phyloP scores from a whole-genome alignment of 2,888 invertebrate genomes.

The Protonemura montana region DNA sequence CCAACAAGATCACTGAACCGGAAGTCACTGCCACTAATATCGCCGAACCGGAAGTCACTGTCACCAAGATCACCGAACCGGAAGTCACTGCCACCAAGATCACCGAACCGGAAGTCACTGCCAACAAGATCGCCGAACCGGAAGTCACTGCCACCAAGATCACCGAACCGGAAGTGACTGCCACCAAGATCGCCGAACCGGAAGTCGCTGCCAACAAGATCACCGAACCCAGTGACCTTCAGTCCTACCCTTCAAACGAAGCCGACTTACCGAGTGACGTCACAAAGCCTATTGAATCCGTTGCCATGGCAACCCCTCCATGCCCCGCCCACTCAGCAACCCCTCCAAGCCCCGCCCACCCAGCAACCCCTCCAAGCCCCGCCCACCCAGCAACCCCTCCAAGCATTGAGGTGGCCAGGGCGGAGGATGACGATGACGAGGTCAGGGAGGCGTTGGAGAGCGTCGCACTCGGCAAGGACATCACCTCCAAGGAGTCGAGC shows the following conservation, averaged over 20 bases:
- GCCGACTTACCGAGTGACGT: too few species aligned
- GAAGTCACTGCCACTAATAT: too few species aligned
- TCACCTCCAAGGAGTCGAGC: slow-evolving; percentile 46
- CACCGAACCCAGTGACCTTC: too few species aligned
- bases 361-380: not conserved
- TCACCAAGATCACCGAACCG: not conserved
- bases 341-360: too few species aligned
- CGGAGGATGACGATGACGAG: slow-evolving; percentile 8
- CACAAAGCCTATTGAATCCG: too few species aligned
- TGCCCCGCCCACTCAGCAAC: not conserved
- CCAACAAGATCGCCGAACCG: not conserved
- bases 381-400: too few species aligned
- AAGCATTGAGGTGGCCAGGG: not conserved
- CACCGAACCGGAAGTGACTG: too few species aligned
- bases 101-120: too few species aligned
- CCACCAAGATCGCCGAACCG: not conserved
- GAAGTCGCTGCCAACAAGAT: not conserved
- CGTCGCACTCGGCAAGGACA: slow-evolving; percentile 41
- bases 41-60: not conserved
- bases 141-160: not conserved
- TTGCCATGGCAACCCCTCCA: too few species aligned
- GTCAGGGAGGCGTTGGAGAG: slow-evolving; percentile 15
- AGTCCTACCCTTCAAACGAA: too few species aligned
- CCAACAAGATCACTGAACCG: too few species aligned
- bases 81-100: too few species aligned